A percentile compares a stretch with the other conserved stretches of the same genome.
These are phyloP conservation scores for Escarpia spicata DNA, from an alignment of 2,888 invertebrate genomes.

Conservation along the genomic window DNA sequence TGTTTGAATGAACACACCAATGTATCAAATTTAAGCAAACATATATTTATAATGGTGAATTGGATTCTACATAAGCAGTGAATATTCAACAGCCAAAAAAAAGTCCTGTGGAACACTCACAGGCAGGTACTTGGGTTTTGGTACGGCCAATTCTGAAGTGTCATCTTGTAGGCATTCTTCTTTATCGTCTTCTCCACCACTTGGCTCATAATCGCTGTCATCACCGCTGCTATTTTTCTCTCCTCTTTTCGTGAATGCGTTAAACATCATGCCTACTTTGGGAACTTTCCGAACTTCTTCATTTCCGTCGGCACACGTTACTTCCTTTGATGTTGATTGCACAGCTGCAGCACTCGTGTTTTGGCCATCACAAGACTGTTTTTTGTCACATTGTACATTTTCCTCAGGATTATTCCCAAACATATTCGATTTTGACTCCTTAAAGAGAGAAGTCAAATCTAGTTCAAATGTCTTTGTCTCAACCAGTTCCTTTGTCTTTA, in stretches of 20 bases:
- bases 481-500: conserved; percentile 50
- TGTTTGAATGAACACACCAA: no score
- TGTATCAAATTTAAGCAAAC: no score
- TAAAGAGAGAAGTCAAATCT: conserved; percentile 27
- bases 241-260: neutral
- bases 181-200: conserved; percentile 48
- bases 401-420: neutral
- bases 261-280: conserved; percentile 26
- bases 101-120: conserved; percentile 21
- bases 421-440: neutral
- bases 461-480: conserved; percentile 43
- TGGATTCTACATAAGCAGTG: no score
- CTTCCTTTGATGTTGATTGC: conserved; percentile 22
- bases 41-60: no score
- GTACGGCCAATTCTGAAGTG: neutral
- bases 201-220: conserved; percentile 57
- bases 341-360: neutral
- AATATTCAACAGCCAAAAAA: neutral
- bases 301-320: neutral
- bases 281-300: neutral
- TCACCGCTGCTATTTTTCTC: conserved; percentile 34
- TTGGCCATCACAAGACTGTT: neutral
- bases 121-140: conserved; percentile 24
- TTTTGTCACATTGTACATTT: neutral
- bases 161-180: conserved; percentile 23